Conservation (phyloP, 2,888 invertebrate species). For the Ptychoptera contaminata region DNA sequence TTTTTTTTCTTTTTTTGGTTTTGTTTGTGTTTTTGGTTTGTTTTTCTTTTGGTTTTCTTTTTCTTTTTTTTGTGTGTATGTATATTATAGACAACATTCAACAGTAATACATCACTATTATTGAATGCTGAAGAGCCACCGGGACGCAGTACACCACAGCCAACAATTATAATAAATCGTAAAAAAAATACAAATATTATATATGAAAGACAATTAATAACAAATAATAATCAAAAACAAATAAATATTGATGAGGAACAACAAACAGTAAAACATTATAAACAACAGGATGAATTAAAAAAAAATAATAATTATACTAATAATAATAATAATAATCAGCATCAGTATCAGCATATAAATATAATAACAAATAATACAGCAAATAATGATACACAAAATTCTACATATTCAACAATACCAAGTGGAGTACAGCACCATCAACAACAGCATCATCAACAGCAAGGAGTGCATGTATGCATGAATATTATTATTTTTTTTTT, state of each 20-base stretch:
- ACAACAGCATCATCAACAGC: constrained; percentile 13
- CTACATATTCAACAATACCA: constrained; percentile 7
- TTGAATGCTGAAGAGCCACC: constrained; percentile 36
- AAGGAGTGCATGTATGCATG: constrained; percentile 31
- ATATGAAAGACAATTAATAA: background rate
- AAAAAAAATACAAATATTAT: constrained; percentile 12
- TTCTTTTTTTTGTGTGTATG: constrained; percentile 1
- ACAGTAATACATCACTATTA: constrained; percentile 26
- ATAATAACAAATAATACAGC: constrained; percentile 2
- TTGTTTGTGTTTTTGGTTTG: background rate
- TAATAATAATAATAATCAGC: background rate
- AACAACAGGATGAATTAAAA: background rate
- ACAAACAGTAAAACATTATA: background rate
- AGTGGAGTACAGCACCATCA: constrained; percentile 8
- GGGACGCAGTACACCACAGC: constrained; percentile 32
- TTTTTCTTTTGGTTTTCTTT: constrained; percentile 1
- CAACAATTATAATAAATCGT: constrained; percentile 13
- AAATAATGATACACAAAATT: constrained; percentile 7
- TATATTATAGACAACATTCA: constrained; percentile 14
- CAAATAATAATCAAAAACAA: constrained; percentile 7
- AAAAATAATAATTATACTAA: background rate
- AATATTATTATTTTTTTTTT: constrained; percentile 3
- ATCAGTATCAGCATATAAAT: background rate
- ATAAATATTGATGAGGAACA: constrained; percentile 8
- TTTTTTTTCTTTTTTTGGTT: constrained; percentile 1